Base-by-base conservation (phyloP, 2,797 vertebrate genomes). In the Halcyon badia region DNA sequence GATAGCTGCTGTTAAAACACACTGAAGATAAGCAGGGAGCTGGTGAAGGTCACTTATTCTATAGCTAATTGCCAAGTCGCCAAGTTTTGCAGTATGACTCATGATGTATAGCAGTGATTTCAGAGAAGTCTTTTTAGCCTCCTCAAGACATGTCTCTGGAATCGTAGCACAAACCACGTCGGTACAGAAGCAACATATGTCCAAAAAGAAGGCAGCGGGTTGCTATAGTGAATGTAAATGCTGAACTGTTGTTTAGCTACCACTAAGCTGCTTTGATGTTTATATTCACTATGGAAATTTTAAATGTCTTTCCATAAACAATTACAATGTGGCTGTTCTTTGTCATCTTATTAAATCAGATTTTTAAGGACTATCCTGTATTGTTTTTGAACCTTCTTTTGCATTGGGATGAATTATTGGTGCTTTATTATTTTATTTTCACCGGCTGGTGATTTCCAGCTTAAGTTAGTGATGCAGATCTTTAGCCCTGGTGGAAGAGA, bases 181-280 rank as follows among this genome's bases (percentile, higher is more conserved):
- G 42, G 31, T 70, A 33, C 15, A 89, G 62, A 77, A 86, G 73
- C n/a, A 58, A 46, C 58, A 3, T 75, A 70, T 44, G 62, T 90
- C 96, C 86, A 90, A 73, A 68, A 93, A 33, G 11, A n/a, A 91
- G 80, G 30, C 44, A 84, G 60, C 2, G 3, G 39, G 86, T 93
- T 96, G 70, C 86, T 73, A 60, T 93, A 95, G 86, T 87, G 62
- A 96, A 92, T 94, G 62, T 90, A 84, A 96, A 92, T 90, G 83
- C 49, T 93, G 48, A 87, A 68, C 70, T 66, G 25, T 30, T 80
- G 46, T 92, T 90, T 76, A 69, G 60, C 33, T 78, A 57, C 39
- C n/a, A 2, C 30, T 82, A 41, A 82, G 41, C n/a, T 83, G 25
- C 51, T 82, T 84, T 83, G 33, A 41, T 77, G 48, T 44, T 94